A percentile compares a stretch with the other conserved stretches of the same genome.
Conservation (phyloP, 1,140 invertebrate genomes). For the Pollicipes pollicipes region DNA sequence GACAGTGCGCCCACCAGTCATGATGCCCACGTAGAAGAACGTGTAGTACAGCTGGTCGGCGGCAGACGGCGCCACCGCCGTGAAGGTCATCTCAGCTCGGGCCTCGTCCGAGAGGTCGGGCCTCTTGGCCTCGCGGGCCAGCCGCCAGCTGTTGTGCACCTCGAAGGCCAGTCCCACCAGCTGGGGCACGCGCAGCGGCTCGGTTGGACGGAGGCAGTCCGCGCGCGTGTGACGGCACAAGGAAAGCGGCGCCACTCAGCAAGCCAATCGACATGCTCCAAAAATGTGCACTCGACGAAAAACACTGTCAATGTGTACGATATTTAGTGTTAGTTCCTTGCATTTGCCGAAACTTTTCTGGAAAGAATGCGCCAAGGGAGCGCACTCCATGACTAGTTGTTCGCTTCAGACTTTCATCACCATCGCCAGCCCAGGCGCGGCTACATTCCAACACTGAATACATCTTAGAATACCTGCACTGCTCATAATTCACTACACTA, state of each 20-base stretch:
- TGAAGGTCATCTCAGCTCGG: not conserved
- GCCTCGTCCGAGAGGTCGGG: conserved; percentile 22
- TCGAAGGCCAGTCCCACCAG: conserved; percentile 74
- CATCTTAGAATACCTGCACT: not conserved
- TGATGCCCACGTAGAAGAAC: conserved; percentile 67
- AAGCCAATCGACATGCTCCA: no score
- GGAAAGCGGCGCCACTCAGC: no score
- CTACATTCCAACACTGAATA: not conserved
- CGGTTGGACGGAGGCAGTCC: not conserved
- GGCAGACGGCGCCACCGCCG: conserved; percentile 35
- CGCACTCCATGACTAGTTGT: no score
- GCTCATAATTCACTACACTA: no score
- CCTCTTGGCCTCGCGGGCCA: conserved; percentile 20
- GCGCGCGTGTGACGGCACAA: no score
- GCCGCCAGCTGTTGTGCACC: conserved; percentile 40
- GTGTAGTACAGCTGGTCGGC: conserved; percentile 60
- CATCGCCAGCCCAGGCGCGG: not conserved
- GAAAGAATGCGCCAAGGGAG: no score
- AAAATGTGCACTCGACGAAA: no score
- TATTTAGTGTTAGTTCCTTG: not conserved
- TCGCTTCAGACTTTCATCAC: no score
- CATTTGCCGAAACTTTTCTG: conserved; percentile 9
- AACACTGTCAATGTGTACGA: no score
- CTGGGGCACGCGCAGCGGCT: conserved; percentile 23
- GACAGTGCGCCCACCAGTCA: conserved; percentile 66